Conservation (phyloP, 2,888 invertebrate species). For the Synanthedon formicaeformis region DNA sequence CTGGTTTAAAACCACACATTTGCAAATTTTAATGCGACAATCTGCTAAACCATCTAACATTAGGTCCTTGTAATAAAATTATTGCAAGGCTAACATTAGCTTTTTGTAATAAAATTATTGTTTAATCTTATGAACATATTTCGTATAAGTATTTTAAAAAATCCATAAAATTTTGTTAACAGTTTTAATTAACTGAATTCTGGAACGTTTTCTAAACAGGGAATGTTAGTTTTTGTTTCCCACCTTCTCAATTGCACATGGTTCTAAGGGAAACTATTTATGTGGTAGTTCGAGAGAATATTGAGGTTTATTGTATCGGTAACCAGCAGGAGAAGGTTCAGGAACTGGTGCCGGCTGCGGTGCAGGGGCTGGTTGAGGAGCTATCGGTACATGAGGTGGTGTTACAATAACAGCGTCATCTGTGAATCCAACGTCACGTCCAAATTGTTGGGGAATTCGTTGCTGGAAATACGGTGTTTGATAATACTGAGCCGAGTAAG, state of each 20-base stretch:
- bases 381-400: constrained; percentile 47
- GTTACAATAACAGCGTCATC: constrained; percentile 62
- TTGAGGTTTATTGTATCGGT: constrained; percentile 54
- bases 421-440: constrained; percentile 51
- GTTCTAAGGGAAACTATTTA: constrained; percentile 20
- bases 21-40: too few species aligned
- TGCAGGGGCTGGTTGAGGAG: constrained; percentile 18
- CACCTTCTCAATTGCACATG: background rate
- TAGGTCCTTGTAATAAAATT: too few species aligned
- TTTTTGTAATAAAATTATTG: too few species aligned
- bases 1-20: too few species aligned
- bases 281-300: constrained; percentile 50
- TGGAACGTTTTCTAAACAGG: too few species aligned
- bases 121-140: too few species aligned
- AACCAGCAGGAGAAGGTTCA: constrained; percentile 29
- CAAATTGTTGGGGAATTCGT: constrained; percentile 17
- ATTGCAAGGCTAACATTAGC: too few species aligned
- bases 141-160: too few species aligned
- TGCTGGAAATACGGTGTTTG: constrained; percentile 12
- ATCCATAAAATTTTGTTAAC: too few species aligned
- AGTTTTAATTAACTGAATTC: too few species aligned
- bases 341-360: constrained; percentile 19
- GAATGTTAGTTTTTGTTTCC: background rate
- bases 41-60: too few species aligned
- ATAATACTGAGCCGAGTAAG: constrained; percentile 20